Percentiles rank a stretch among this genome's conserved stretches.
These are phyloP conservation scores for Heterotis niloticus DNA, from an alignment of 2,113 vertebrate species.

Conservation along the genomic window DNA sequence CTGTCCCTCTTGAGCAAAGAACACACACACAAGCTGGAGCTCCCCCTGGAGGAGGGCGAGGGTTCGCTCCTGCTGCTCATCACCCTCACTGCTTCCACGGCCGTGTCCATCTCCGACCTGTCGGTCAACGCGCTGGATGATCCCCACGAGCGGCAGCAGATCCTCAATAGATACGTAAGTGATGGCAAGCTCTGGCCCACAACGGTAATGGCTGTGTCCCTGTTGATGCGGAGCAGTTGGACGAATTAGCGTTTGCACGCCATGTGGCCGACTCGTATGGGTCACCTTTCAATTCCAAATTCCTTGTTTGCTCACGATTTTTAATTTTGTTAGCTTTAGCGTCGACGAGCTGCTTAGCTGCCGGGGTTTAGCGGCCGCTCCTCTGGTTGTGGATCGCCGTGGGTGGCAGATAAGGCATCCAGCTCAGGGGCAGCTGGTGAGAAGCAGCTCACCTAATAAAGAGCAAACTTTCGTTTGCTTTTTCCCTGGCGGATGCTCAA, in stretches of 20 bases:
- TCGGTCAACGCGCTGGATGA: conserved; percentile 83
- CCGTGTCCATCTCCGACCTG: conserved; percentile 87
- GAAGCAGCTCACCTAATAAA: not conserved
- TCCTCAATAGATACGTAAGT: conserved; percentile 90
- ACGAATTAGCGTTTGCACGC: too few species aligned
- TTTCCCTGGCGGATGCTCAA: not conserved
- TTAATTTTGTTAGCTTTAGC: not conserved
- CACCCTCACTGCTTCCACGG: conserved; percentile 89
- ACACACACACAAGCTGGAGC: conserved; percentile 86
- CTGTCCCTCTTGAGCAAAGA: conserved; percentile 84
- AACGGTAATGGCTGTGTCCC: too few species aligned
- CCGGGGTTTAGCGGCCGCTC: not conserved
- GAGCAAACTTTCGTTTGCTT: not conserved
- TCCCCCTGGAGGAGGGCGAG: conserved; percentile 83
- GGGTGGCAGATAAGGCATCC: not conserved
- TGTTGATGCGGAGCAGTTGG: too few species aligned
- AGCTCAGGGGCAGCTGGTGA: not conserved
- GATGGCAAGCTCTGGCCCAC: not conserved
- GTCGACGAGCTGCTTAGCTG: not conserved
- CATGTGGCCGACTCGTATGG: too few species aligned
- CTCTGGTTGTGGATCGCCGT: not conserved
- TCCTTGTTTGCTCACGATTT: not conserved
- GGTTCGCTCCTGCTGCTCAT: conserved; percentile 85
- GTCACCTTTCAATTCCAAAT: too few species aligned
- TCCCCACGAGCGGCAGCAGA: conserved; percentile 77